A percentile compares a stretch with the other conserved stretches of the same genome.
phyloP scores from a whole-genome alignment of 2,113 vertebrate genomes.

The Arizona elegans region DNA sequence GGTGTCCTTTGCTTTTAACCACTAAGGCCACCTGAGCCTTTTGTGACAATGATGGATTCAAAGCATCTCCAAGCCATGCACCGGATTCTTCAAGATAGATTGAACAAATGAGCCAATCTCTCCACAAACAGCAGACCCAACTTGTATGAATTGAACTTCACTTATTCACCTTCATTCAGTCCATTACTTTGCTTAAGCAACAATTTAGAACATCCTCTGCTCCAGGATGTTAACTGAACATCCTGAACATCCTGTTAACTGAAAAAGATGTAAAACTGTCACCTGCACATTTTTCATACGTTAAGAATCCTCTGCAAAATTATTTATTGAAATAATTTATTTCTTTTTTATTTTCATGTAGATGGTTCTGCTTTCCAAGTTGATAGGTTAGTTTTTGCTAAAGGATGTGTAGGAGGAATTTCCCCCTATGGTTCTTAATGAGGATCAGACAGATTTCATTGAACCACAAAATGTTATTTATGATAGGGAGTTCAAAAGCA shows the following conservation, averaged over 20 bases:
- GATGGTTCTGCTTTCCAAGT: conserved; percentile 5
- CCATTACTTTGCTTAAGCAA: not conserved
- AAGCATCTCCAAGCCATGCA: not conserved
- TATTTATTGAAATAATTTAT: not conserved
- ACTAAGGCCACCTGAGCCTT: not conserved
- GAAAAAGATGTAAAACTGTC: not conserved
- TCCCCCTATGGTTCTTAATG: not conserved
- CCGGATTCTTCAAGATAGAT: not conserved
- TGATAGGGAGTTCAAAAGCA: not conserved
- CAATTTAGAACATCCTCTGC: not conserved
- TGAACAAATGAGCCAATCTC: not conserved
- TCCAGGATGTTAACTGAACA: not conserved
- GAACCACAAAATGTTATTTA: not conserved
- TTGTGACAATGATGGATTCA: not conserved
- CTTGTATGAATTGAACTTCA: not conserved
- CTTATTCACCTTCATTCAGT: not conserved
- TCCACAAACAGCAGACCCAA: not conserved
- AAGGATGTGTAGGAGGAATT: not conserved
- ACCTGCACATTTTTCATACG: not conserved
- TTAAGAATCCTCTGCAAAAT: not conserved
- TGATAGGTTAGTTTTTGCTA: not conserved
- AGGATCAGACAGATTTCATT: not conserved
- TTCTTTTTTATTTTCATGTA: not conserved
- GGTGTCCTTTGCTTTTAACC: not conserved
- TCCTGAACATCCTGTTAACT: not conserved